A percentile compares a stretch with the other conserved stretches of the same genome.
Conservation (phyloP, 2,888 invertebrate species). For the Drosophila rubida region DNA sequence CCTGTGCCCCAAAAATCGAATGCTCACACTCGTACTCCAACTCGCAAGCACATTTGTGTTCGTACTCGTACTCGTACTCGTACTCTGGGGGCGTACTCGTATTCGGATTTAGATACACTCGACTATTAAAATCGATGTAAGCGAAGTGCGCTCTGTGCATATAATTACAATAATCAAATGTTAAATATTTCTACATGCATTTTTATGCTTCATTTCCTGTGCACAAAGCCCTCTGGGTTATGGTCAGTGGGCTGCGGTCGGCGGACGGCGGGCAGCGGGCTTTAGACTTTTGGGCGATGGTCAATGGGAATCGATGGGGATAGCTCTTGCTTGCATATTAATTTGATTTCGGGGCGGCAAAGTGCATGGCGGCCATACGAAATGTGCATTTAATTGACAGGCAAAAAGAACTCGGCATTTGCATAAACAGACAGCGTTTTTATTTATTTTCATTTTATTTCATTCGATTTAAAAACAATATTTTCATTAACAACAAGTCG, state of each 20-base stretch:
- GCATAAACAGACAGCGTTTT: constrained; percentile 59
- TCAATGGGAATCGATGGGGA: constrained; percentile 38
- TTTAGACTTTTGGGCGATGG: constrained; percentile 5
- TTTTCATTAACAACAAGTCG: constrained; percentile 68
- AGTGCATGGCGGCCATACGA: constrained; percentile 78
- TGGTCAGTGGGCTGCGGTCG: constrained; percentile 17
- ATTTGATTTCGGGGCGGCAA: constrained; percentile 55
- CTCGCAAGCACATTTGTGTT: constrained; percentile 1
- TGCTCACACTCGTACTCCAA: constrained; percentile 15
- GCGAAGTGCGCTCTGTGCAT: constrained; percentile 59
- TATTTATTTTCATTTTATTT: constrained; percentile 35
- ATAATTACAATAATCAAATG: constrained; percentile 66
- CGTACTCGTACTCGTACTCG: background rate
- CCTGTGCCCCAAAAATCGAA: constrained; percentile 49
- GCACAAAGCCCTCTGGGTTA: constrained; percentile 21
- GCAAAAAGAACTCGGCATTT: constrained; percentile 54
- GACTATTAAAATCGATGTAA: constrained; percentile 72
- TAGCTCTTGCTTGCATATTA: constrained; percentile 74
- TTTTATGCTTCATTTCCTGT: constrained; percentile 78
- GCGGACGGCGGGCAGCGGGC: constrained; percentile 3
- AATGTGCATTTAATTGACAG: constrained; percentile 78
- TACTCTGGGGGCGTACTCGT: constrained; percentile 33
- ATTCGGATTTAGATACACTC: constrained; percentile 57
- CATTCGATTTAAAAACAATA: constrained; percentile 53
- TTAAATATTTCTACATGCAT: constrained; percentile 67